phyloP scores from a whole-genome alignment of 2,797 vertebrate species.

The Ptychadena robeensis region DNA sequence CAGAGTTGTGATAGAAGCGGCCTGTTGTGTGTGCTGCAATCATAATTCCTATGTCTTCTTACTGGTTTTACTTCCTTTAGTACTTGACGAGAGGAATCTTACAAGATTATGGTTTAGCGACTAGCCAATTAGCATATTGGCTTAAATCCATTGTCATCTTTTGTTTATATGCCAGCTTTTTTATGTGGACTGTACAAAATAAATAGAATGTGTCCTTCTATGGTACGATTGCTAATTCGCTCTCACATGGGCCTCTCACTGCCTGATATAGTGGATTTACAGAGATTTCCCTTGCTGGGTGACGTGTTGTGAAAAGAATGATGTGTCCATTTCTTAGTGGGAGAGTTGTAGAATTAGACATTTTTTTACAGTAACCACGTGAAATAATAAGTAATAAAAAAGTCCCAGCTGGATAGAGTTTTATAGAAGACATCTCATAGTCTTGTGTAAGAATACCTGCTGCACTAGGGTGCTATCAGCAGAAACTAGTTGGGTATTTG shows the following conservation, averaged over 20 bases:
- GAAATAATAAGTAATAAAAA: background rate
- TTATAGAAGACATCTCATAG: background rate
- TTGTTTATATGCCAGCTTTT: slow-evolving; percentile 73
- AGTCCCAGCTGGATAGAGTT: background rate
- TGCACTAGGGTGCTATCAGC: background rate
- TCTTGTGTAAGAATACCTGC: background rate
- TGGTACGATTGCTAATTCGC: background rate
- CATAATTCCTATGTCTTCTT: slow-evolving; percentile 80
- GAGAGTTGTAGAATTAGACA: background rate
- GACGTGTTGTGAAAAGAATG: background rate
- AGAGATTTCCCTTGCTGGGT: slow-evolving; percentile 2
- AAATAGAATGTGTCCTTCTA: slow-evolving; percentile 19
- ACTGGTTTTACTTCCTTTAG: slow-evolving; percentile 74
- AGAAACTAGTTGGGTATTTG: background rate
- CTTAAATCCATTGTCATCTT: slow-evolving; percentile 69
- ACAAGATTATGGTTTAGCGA: slow-evolving; percentile 65
- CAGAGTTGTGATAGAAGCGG: slow-evolving; percentile 84
- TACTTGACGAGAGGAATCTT: slow-evolving; percentile 73
- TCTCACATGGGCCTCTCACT: background rate
- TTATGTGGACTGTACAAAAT: slow-evolving; percentile 58
- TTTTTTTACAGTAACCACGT: background rate
- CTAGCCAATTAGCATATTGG: slow-evolving; percentile 72
- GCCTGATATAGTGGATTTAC: background rate
- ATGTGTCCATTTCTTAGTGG: background rate
- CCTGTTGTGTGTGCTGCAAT: slow-evolving; percentile 79